Evolutionary conservation across 2,888 invertebrate species (phyloP).

Genomic region (Drosophila kanekoi): DNA sequence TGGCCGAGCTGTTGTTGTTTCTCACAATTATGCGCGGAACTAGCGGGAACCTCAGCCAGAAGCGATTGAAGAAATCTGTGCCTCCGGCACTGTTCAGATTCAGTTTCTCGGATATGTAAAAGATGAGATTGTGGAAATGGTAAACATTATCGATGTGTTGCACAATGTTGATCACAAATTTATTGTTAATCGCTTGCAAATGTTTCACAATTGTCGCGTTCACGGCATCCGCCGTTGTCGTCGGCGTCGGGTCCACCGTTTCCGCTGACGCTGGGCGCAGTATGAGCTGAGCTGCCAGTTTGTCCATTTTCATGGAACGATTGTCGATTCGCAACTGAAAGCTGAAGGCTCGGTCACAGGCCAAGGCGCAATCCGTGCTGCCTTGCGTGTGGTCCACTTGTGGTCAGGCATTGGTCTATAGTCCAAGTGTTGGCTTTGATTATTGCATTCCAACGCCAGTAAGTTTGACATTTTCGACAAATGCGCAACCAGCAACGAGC

Average conservation of each 20-base stretch:
- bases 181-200: conserved; percentile 45
- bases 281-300: conserved; percentile 45
- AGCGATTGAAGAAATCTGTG: conserved; percentile 56
- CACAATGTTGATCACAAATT: conserved; percentile 64
- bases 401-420: neutral
- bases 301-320: conserved; percentile 50
- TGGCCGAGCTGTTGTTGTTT: conserved; percentile 12
- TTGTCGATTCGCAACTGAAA: conserved; percentile 49
- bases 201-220: conserved; percentile 1
- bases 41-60: conserved; percentile 60
- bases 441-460: conserved; percentile 30
- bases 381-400: conserved; percentile 30
- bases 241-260: neutral
- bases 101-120: conserved; percentile 75
- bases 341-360: conserved; percentile 6
- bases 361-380: conserved; percentile 1
- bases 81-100: conserved; percentile 37
- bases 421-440: conserved; percentile 10
- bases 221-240: neutral
- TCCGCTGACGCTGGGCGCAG: conserved; percentile 25
- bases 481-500: conserved; percentile 11
- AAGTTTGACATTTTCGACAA: conserved; percentile 23
- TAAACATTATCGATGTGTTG: conserved; percentile 50
- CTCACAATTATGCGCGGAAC: conserved; percentile 61
- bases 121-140: conserved; percentile 71